Base-by-base conservation (phyloP, 2,888 invertebrate genomes). In the Caenorhabditis parvicauda region DNA sequence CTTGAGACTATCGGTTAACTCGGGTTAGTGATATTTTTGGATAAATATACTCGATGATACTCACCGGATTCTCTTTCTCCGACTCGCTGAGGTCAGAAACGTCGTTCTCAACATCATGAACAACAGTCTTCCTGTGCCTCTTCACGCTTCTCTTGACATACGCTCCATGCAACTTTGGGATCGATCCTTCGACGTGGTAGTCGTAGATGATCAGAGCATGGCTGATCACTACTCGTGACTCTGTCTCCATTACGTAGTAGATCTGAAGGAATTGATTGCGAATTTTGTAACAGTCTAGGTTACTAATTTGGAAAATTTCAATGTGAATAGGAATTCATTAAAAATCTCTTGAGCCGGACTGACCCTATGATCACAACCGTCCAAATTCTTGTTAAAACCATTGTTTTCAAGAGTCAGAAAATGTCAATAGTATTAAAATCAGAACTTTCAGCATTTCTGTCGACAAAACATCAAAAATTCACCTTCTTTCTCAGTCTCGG, bases 161-260 rank as follows among this genome's bases (percentile, higher is more conserved):
- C 28, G 62, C 56, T n/a, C 66, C 66, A 38, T 63, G 64, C 42
- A 72, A 53, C 32, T 59, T 48, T n/a, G 72, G 72, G 4, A 67
- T 42, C 7, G 60, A 50, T 35, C 72, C 72, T 27, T 72, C 72
- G 17, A 38, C 21, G 38, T 64, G 67, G 59, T 69, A 72, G 46
- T 72, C 72, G 44, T 69, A 72, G 45, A 72, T 62, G 43, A 69
- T 62, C 45, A 69, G 62, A 3, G 65, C 67, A 44, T 69, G 67
- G 43, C 69, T 67, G 32, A 72, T 59, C 22, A 72, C 65, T 6
- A 57, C 46, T 46, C 65, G 51, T 17, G 59, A 59, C 12, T 63
- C 59, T 2, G 69, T 69, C 28, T 69, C 67, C 72, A 72, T 72
- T 58, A 72, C 53, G 45, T 72, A 72, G 32, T 66, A 68, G 43